A percentile compares a stretch with the other conserved stretches of the same genome.
Conservation (phyloP, 2,888 invertebrate species). For the Drosophila limbata region DNA sequence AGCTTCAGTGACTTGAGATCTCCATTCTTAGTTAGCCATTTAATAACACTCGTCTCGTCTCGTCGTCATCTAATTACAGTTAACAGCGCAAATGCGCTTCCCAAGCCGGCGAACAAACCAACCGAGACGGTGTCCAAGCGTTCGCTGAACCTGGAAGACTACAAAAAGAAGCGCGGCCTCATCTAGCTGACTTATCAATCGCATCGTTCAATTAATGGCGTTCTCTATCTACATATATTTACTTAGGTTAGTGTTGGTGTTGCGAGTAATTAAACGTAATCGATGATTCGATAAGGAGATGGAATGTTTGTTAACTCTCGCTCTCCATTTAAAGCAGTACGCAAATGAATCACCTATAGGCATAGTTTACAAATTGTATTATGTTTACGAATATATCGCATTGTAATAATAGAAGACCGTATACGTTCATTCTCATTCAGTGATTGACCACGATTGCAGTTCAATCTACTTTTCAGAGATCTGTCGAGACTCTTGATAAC, state of each 20-base stretch:
- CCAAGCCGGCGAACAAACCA: constrained; percentile 90
- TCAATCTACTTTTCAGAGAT: not conserved
- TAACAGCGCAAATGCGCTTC: constrained; percentile 89
- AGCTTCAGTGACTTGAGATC: constrained; percentile 1
- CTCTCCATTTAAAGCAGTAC: constrained; percentile 16
- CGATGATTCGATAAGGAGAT: constrained; percentile 15
- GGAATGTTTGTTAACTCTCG: constrained; percentile 29
- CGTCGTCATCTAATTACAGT: constrained; percentile 85
- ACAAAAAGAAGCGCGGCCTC: constrained; percentile 96
- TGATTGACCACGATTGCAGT: not conserved
- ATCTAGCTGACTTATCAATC: constrained; percentile 86
- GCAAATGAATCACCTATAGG: constrained; percentile 41
- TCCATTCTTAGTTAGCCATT: constrained; percentile 1
- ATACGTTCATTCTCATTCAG: constrained; percentile 17
- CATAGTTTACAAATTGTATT: constrained; percentile 49
- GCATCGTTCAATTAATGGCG: constrained; percentile 24
- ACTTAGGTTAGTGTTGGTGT: constrained; percentile 37
- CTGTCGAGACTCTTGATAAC: not conserved
- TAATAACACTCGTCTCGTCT: not conserved
- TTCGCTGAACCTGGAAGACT: constrained; percentile 95
- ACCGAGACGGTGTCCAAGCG: constrained; percentile 93
- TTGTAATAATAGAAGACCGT: constrained; percentile 35
- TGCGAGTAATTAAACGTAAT: constrained; percentile 47
- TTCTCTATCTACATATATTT: constrained; percentile 21
- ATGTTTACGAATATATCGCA: constrained; percentile 45